Evolutionary conservation across 1,140 invertebrate genomes (phyloP).

Genomic region (Chelonus insularis): DNA sequence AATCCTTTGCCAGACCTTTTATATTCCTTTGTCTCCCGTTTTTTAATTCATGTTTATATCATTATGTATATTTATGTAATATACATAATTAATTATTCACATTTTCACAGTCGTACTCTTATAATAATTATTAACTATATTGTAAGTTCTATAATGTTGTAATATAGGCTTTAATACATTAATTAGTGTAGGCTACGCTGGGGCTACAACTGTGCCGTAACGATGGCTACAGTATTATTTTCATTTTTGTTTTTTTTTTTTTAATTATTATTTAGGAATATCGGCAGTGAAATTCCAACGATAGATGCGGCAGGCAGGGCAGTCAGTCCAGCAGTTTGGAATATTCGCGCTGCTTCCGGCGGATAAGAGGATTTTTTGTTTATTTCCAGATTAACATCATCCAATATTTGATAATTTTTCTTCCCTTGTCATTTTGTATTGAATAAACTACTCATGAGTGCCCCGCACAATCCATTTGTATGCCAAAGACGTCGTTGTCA

Average conservation of each 20-base stretch:
- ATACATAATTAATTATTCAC: neutral
- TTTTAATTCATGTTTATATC: neutral
- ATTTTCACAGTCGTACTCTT: neutral
- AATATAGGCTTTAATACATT: constrained; percentile 34
- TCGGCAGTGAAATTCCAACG: constrained; percentile 63
- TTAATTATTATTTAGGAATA: constrained; percentile 60
- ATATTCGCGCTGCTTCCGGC: constrained; percentile 47
- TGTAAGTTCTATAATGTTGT: constrained; percentile 30
- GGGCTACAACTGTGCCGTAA: constrained; percentile 20
- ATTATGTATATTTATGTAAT: neutral
- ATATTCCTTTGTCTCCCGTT: neutral
- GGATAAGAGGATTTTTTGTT: constrained; percentile 3
- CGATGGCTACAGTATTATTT: constrained; percentile 31
- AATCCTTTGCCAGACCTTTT: neutral
- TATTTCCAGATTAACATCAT: constrained; percentile 1
- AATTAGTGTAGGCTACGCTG: constrained; percentile 33
- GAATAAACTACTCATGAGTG: constrained; percentile 48
- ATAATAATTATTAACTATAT: constrained; percentile 28
- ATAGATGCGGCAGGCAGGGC: constrained; percentile 52
- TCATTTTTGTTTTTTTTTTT: constrained; percentile 31
- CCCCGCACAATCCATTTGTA: constrained; percentile 49
- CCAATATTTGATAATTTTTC: neutral
- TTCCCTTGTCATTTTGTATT: neutral
- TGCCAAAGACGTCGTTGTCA: constrained; percentile 17
- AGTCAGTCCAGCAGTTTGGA: constrained; percentile 46